phyloP scores from a whole-genome alignment of 1,140 invertebrate genomes.

The Conopomorpha cramerella region DNA sequence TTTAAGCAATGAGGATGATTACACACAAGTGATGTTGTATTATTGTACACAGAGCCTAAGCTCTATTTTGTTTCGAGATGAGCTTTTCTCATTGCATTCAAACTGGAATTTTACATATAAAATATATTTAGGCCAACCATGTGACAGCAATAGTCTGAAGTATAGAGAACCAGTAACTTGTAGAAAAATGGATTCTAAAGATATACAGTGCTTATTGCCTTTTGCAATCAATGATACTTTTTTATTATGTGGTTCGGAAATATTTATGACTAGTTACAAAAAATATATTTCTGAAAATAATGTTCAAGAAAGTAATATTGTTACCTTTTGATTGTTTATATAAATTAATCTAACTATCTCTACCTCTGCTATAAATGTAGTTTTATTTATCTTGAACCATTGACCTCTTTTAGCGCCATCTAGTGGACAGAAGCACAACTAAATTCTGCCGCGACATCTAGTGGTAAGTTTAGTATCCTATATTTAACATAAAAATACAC shows the following conservation, averaged over 20 bases:
- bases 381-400: too few species aligned
- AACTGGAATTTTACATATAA: conserved; percentile 72
- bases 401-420: too few species aligned
- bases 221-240: conserved; percentile 20
- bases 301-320: conserved; percentile 16
- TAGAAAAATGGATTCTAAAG: conserved; percentile 14
- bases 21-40: conserved; percentile 62
- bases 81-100: conserved; percentile 57
- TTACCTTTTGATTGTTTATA: conserved; percentile 25
- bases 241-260: conserved; percentile 33
- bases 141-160: conserved; percentile 12
- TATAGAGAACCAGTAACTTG: conserved; percentile 36
- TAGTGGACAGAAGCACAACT: too few species aligned
- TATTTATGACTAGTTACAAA: conserved; percentile 27
- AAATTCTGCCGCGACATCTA: too few species aligned
- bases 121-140: conserved; percentile 57
- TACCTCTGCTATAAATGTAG: conserved; percentile 1
- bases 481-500: too few species aligned
- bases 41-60: conserved; percentile 61
- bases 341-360: conserved; percentile 1
- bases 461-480: too few species aligned
- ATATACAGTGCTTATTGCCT: conserved; percentile 16
- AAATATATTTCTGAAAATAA: conserved; percentile 11
- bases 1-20: conserved; percentile 66
- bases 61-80: conserved; percentile 62